Base-by-base conservation (phyloP, 2,888 invertebrate species). In the Agrotis puta region DNA sequence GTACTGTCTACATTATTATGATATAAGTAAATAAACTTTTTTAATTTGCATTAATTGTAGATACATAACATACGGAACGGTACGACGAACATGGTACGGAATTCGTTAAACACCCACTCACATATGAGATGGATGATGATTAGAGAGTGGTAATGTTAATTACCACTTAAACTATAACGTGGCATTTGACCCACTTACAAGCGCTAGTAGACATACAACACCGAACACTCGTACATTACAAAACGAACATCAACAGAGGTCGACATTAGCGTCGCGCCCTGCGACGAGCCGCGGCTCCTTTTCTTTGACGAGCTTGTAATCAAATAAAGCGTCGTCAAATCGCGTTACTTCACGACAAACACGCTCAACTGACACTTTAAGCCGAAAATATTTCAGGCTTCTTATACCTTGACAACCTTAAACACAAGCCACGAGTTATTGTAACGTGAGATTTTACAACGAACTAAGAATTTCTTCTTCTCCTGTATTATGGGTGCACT, bases 231-330 rank as follows among this genome's bases (percentile, higher is more conserved):
- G 13, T 53, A 45, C 20, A 65, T 58, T 51, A 65, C 58, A 50
- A n/a, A 67, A 71, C 22, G 24, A 53, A 63, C 59, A 75, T 58
- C 47, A 64, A 58, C 56, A 58, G 14, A 63, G 66, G 39, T 54
- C 59, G 14, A 39, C 56, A 64, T 71, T 56, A 74, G 61, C 66
- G 62, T 69, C 51, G 22, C 54, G n/a, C 64, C 65, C 27, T 53
- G 58, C 54, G 71, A 54, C 53, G 50, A 53, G 47, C 27, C 57
- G 22, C 69, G 56, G 59, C 70, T 77, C 33, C 69, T 22, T 67
- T 80, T 63, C 81, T 84, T 80, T 82, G 81, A 76, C 70, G 66
- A 64, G 64, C 43, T 70, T 64, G 65, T 77, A 84, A 84, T 84
- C 65, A 82, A 80, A 75, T 75, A 70, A 75, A 81, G 64, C 75